Base-by-base conservation (phyloP, 1,140 invertebrate species). In the Leptinotarsa defecta region DNA sequence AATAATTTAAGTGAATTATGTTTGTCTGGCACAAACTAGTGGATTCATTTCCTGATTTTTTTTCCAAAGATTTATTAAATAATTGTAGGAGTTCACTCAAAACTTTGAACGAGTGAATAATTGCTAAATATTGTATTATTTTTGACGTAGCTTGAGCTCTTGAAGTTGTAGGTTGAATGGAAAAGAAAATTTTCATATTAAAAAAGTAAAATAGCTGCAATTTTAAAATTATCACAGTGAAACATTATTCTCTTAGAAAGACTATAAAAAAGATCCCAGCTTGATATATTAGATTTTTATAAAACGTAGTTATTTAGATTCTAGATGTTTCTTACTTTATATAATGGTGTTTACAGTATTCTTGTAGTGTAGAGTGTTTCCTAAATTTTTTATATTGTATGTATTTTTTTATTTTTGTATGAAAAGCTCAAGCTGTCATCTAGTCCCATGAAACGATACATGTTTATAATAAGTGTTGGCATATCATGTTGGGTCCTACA, bases 381-480 rank as follows among this genome's bases (percentile, higher is more conserved):
- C 82, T 82, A 85, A 85, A 84, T 85, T 85, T 85, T 84, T 85
- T 85, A 85, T 85, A 85, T 84, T 82, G 79, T 83, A 84, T 84
- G 83, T 85, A 85, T 85, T 85, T 85, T 81, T 85, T 85, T 85
- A 85, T 85, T 85, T 85, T 85, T 85, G 83, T 85, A 84, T 84
- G 79, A 84, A 80, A 85, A 84, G 84, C 84, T 85, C 84, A 85
- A 85, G 83, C 83, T 83, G 81, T 82, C 82, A 83, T 85, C 84
- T 85, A 85, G 84, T 85, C 84, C 83, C 84, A 82, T 79, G 78
- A 78, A 82, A 74, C 76, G 81, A 77, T 78, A 76, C 48, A 74
- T 76, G 69, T 80, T 74, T 77, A 76, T 71, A 81, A 76, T 80
- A 80, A 81, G 76, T 79, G 77, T 83, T 82, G 81, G 83, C 83